Evolutionary conservation across 2,113 vertebrate species (phyloP).

Genomic region (Scolopax mira): DNA sequence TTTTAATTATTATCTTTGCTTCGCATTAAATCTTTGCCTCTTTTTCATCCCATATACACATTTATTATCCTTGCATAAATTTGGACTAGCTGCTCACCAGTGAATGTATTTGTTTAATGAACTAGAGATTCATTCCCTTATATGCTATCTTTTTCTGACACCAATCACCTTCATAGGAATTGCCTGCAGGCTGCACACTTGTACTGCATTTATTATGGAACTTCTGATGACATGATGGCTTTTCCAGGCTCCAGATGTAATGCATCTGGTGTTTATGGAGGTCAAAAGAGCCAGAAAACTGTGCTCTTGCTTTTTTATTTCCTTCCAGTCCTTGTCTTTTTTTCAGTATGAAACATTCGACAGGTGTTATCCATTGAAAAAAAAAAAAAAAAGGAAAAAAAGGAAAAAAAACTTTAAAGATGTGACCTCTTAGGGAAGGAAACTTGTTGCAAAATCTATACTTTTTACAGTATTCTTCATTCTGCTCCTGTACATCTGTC

Average conservation of each 20-base stretch:
- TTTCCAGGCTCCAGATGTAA: conserved; percentile 30
- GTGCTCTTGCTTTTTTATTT: neutral
- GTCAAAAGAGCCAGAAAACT: conserved; percentile 11
- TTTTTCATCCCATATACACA: neutral
- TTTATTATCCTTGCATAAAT: neutral
- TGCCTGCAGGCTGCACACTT: conserved; percentile 50
- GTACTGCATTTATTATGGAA: neutral
- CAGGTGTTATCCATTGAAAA: neutral
- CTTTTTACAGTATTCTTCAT: neutral
- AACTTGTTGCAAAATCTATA: neutral
- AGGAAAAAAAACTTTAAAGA: neutral
- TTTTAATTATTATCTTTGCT: neutral
- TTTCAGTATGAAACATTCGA: neutral
- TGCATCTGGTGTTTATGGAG: conserved; percentile 10
- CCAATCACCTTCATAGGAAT: neutral
- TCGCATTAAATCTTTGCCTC: neutral
- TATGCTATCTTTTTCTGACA: neutral
- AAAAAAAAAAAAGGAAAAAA: neutral
- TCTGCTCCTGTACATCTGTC: neutral
- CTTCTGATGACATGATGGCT: neutral
- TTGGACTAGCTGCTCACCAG: neutral
- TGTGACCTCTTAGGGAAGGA: neutral
- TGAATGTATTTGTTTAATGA: neutral
- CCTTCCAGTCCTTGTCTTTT: neutral
- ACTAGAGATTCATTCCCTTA: neutral